Percentiles rank a stretch among this genome's conserved stretches.
Evolutionary conservation across 2,113 vertebrate genomes (phyloP).

Genomic region (Gallinago jamesoni): DNA sequence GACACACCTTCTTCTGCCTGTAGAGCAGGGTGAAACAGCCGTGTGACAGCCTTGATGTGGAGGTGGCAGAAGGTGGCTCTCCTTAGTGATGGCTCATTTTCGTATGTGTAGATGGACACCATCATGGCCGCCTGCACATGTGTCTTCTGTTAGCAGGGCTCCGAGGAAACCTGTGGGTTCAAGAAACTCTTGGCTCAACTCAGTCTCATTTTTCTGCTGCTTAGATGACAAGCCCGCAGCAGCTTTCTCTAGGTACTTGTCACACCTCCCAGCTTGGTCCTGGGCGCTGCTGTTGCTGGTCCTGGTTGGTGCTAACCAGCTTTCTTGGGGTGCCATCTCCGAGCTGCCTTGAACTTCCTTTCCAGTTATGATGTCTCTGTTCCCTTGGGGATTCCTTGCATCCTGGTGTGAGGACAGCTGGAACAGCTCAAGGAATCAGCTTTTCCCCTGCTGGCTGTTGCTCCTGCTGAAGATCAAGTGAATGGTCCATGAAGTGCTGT

Average conservation of each 20-base stretch:
- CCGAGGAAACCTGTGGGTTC: neutral
- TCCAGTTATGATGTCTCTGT: neutral
- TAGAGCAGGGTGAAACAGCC: neutral
- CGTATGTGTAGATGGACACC: rapidly evolving
- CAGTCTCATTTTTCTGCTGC: neutral
- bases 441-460: neutral
- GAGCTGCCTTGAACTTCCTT: neutral
- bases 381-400: neutral
- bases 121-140: rapidly evolving
- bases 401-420: neutral
- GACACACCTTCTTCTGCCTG: neutral
- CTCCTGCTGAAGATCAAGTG: neutral
- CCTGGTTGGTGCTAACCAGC: neutral
- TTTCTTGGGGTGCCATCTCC: neutral
- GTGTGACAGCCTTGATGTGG: neutral
- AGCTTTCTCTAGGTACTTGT: neutral
- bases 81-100: neutral
- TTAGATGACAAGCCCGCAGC: neutral
- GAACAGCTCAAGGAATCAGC: neutral
- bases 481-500: neutral
- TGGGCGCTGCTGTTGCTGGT: neutral
- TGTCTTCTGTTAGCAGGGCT: neutral
- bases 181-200: neutral
- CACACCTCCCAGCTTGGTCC: neutral
- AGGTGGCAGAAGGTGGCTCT: neutral